These are phyloP conservation scores for Drosophila koepferae DNA, from an alignment of 2,888 invertebrate species.

Conservation along the genomic window DNA sequence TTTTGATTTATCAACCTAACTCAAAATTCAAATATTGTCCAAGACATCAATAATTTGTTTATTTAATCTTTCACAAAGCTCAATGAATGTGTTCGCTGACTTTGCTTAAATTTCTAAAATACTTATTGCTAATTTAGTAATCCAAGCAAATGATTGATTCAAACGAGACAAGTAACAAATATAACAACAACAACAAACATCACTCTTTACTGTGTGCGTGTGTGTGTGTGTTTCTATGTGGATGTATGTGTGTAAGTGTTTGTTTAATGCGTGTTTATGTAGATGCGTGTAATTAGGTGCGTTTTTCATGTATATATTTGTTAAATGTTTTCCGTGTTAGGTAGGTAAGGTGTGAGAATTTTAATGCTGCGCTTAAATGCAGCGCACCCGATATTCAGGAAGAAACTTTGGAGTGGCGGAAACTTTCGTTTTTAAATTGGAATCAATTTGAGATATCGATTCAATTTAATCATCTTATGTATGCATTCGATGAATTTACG, in stretches of 20 bases:
- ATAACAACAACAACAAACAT: constrained; percentile 67
- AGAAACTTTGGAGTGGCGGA: constrained; percentile 43
- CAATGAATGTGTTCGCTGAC: background rate
- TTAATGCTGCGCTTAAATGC: constrained; percentile 43
- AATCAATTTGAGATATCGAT: constrained; percentile 31
- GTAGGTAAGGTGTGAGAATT: constrained; percentile 41
- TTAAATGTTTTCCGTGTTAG: constrained; percentile 10
- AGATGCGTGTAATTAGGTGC: constrained; percentile 15
- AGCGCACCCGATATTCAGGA: constrained; percentile 47
- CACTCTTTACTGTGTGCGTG: constrained; percentile 38
- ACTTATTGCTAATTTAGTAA: constrained; percentile 30
- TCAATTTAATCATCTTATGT: constrained; percentile 34
- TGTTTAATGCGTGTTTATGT: constrained; percentile 22
- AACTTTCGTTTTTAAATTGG: constrained; percentile 44
- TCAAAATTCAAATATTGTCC: background rate
- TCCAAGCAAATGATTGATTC: constrained; percentile 60
- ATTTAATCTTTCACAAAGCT: background rate
- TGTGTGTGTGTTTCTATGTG: constrained; percentile 6
- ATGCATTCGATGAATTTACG: constrained; percentile 82
- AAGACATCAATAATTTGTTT: background rate
- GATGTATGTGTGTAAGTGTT: constrained; percentile 7
- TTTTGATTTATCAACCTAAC: no score
- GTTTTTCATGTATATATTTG: background rate
- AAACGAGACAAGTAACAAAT: constrained; percentile 64
- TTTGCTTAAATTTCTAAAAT: constrained; percentile 13